These are phyloP conservation scores for Cariama cristata DNA, from an alignment of 2,113 vertebrate species.

Conservation along the genomic window DNA sequence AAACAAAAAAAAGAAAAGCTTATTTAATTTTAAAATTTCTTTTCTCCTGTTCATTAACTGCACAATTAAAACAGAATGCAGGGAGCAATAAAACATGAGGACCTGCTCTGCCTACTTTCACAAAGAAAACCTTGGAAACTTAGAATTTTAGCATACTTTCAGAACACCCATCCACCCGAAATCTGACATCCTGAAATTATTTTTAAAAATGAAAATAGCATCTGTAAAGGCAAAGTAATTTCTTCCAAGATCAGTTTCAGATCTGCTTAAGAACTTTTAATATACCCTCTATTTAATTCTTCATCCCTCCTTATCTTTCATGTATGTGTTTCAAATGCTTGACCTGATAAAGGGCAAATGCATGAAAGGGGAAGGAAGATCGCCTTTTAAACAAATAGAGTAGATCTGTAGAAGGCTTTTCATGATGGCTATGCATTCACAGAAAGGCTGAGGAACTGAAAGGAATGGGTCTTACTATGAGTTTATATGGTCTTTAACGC, in stretches of 20 bases:
- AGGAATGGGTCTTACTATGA: background rate
- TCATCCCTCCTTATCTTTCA: background rate
- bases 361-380: background rate
- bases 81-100: background rate
- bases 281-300: background rate
- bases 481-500: background rate
- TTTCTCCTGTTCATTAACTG: background rate
- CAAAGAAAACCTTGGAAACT: background rate
- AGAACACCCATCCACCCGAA: background rate
- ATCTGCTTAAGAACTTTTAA: background rate
- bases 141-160: background rate
- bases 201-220: background rate
- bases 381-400: background rate
- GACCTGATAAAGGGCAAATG: background rate
- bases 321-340: background rate
- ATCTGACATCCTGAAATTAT: background rate
- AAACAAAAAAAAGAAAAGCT: background rate
- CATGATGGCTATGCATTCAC: background rate
- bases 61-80: background rate
- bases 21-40: background rate
- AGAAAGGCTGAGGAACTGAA: background rate
- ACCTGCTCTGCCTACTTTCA: background rate
- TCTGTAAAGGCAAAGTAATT: background rate
- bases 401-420: background rate
- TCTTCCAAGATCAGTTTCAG: background rate